Percentiles rank a stretch among this genome's conserved stretches.
Conservation (phyloP, 64 coral and sea anemone genomes). For the Pachyseris speciosa region DNA sequence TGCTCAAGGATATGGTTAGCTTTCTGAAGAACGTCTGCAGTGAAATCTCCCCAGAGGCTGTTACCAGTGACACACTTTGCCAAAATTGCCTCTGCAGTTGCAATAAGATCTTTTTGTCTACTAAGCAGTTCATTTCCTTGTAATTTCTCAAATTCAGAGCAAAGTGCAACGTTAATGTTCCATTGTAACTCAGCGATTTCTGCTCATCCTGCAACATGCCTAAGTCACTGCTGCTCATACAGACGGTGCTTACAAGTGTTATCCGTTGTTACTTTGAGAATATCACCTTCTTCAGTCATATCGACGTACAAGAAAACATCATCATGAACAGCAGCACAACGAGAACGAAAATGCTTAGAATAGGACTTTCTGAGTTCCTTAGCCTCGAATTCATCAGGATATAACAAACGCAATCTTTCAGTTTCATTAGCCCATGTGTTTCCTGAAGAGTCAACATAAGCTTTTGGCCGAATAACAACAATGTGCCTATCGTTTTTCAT, state of each 20-base stretch:
- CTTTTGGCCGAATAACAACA: slow-evolving; percentile 59
- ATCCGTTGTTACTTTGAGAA: slow-evolving; percentile 16
- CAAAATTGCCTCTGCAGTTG: not conserved
- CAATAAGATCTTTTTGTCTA: not conserved
- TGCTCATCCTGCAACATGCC: slow-evolving; percentile 6
- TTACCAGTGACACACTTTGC: not conserved
- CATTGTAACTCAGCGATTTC: slow-evolving; percentile 2
- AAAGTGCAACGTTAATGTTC: slow-evolving; percentile 1
- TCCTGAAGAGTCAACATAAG: slow-evolving; percentile 9
- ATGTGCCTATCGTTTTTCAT: slow-evolving; percentile 38
- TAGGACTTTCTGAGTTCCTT: not conserved
- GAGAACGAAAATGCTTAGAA: slow-evolving; percentile 6
- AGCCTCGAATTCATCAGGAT: slow-evolving; percentile 23
- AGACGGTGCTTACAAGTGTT: slow-evolving; percentile 1
- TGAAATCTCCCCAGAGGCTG: not conserved
- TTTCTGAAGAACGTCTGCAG: not conserved
- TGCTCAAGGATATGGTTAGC: slow-evolving; percentile 22
- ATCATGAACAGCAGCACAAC: slow-evolving; percentile 25
- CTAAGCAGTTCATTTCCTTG: slow-evolving; percentile 36
- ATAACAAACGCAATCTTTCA: not conserved
- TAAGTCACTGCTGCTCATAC: slow-evolving; percentile 18
- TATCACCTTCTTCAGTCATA: slow-evolving; percentile 53
- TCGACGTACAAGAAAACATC: slow-evolving; percentile 41
- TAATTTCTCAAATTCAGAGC: slow-evolving; percentile 38
- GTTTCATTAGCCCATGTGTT: slow-evolving; percentile 47